phyloP scores from a whole-genome alignment of 2,797 vertebrate species.

The Hoplostethus mediterraneus region DNA sequence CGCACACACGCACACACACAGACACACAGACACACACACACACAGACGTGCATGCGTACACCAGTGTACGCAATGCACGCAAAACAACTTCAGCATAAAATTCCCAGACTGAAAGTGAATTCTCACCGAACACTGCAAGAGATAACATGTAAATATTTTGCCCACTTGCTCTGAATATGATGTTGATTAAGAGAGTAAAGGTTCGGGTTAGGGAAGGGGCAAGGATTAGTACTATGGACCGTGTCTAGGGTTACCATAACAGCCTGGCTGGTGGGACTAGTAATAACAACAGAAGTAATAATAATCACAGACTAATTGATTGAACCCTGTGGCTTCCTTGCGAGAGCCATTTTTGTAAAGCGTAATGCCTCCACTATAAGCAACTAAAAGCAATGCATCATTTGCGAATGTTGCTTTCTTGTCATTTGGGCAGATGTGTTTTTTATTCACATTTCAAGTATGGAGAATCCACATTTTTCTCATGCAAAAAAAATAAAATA shows the following conservation, averaged over 20 bases:
- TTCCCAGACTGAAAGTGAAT: slow-evolving; percentile 77
- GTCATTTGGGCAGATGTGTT: neutral
- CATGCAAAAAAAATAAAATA: slow-evolving; percentile 13
- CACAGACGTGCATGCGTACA: too few relatives aligned
- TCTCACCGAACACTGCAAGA: slow-evolving; percentile 70
- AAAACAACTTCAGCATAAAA: slow-evolving; percentile 61
- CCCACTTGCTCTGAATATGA: slow-evolving; percentile 84
- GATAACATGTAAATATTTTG: slow-evolving; percentile 86
- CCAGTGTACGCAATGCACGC: slow-evolving; percentile 46
- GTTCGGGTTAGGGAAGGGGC: slow-evolving; percentile 86
- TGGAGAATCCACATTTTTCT: slow-evolving; percentile 13
- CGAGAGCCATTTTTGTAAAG: slow-evolving; percentile 84
- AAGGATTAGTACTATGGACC: slow-evolving; percentile 83
- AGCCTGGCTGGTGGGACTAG: slow-evolving; percentile 85
- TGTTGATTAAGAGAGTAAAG: slow-evolving; percentile 90
- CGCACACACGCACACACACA: slow-evolving; percentile 16
- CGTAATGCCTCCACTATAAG: slow-evolving; percentile 73
- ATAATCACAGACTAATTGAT: slow-evolving; percentile 90
- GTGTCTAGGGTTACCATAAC: slow-evolving; percentile 87
- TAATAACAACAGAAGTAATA: slow-evolving; percentile 89
- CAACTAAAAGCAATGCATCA: slow-evolving; percentile 70
- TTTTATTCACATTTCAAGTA: slow-evolving; percentile 18
- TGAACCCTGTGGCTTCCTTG: slow-evolving; percentile 86
- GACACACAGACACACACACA: neutral
- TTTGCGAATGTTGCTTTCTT: slow-evolving; percentile 52